Percentiles rank a stretch among this genome's conserved stretches.
Conservation (phyloP, 2,797 vertebrate species). For the Synaphobranchus kaupii region DNA sequence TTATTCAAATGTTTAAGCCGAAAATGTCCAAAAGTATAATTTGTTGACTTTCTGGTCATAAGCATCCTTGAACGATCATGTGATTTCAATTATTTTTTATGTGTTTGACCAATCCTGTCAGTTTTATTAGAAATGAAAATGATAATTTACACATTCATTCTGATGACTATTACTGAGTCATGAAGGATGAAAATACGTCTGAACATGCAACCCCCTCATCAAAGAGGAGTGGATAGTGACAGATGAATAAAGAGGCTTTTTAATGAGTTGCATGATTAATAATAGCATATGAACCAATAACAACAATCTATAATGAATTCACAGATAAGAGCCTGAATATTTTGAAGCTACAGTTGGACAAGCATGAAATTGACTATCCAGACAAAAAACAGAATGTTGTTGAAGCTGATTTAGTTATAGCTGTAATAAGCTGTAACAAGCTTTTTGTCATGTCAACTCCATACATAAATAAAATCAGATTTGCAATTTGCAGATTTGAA, state of each 20-base stretch:
- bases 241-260: not conserved
- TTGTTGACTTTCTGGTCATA: not conserved
- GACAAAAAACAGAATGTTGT: not conserved
- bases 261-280: not conserved
- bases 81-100: not conserved
- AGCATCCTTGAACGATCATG: not conserved
- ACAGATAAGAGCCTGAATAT: not conserved
- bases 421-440: not conserved
- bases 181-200: not conserved
- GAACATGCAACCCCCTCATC: not conserved
- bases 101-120: not conserved
- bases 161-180: not conserved
- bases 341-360: not conserved
- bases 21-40: too few relatives aligned
- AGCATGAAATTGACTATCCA: not conserved
- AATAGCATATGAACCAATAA: not conserved
- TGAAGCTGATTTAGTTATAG: not conserved
- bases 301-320: not conserved
- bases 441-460: not conserved
- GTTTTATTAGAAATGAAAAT: not conserved
- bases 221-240: not conserved
- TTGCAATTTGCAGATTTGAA: not conserved
- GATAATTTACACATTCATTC: not conserved
- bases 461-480: not conserved
- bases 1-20: too few relatives aligned